phyloP scores from a whole-genome alignment of 2,888 invertebrate species.

The Chesias legatella region DNA sequence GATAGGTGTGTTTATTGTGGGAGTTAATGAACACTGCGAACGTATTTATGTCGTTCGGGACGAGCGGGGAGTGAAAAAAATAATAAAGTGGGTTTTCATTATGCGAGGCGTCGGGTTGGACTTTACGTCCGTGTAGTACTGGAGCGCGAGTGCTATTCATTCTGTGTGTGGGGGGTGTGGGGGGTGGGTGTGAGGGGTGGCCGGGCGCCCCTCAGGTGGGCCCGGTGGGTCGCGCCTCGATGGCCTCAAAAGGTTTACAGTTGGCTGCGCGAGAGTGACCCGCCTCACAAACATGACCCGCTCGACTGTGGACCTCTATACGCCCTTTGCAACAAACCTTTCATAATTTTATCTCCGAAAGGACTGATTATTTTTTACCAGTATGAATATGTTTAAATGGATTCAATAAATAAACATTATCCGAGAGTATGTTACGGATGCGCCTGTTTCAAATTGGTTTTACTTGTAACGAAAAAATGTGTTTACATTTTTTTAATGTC shows the following conservation, averaged over 20 bases:
- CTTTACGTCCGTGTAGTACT: slow-evolving; percentile 55
- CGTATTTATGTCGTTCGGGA: slow-evolving; percentile 44
- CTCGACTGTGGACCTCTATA: slow-evolving; percentile 57
- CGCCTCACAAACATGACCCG: slow-evolving; percentile 69
- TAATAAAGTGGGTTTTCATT: slow-evolving; percentile 73
- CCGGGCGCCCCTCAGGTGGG: no score
- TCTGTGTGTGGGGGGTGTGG: no score
- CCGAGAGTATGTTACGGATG: slow-evolving; percentile 2
- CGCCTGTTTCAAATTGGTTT: no score
- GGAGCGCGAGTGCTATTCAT: not conserved
- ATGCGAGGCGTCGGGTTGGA: slow-evolving; percentile 75
- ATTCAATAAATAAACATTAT: slow-evolving; percentile 1
- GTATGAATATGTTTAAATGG: slow-evolving; percentile 14
- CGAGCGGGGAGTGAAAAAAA: slow-evolving; percentile 54
- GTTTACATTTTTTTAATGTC: no score
- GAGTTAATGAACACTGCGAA: slow-evolving; percentile 34
- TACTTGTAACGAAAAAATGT: no score
- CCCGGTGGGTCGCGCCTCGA: slow-evolving; percentile 56
- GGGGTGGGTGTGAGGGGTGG: slow-evolving; percentile 30
- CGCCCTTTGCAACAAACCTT: slow-evolving; percentile 44
- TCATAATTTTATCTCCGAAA: slow-evolving; percentile 41
- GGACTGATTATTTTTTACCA: slow-evolving; percentile 31
- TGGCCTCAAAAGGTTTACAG: slow-evolving; percentile 78
- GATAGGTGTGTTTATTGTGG: not conserved
- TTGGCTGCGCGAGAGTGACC: slow-evolving; percentile 78